phyloP scores from a whole-genome alignment of 2,113 vertebrate genomes.

The Equus przewalskii region DNA sequence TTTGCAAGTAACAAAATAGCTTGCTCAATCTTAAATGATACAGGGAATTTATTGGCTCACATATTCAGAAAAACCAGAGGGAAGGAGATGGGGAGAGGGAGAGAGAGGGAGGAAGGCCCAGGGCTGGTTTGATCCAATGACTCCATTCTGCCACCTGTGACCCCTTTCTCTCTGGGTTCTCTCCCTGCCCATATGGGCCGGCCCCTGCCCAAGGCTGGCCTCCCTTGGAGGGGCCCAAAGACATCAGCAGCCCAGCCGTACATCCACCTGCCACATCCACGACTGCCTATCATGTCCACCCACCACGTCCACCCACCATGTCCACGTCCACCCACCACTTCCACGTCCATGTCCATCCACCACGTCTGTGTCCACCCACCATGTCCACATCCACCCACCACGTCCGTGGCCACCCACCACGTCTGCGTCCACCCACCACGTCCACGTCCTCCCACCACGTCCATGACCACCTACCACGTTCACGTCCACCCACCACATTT shows the following conservation, averaged over 20 bases:
- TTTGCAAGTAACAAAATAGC: not conserved
- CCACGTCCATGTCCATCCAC: too few species aligned
- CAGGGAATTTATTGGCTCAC: not conserved
- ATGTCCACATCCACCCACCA: too few species aligned
- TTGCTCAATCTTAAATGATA: not conserved
- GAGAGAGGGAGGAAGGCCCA: not conserved
- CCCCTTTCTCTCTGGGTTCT: not conserved
- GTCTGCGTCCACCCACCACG: too few species aligned
- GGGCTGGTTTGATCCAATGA: not conserved
- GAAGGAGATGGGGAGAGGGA: not conserved
- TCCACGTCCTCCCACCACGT: too few species aligned
- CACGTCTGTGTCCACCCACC: too few species aligned
- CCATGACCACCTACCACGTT: not conserved
- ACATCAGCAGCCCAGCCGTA: not conserved
- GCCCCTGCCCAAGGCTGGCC: not conserved
- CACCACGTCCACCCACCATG: too few species aligned
- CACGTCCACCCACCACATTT: not conserved
- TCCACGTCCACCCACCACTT: too few species aligned
- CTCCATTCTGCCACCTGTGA: too few species aligned
- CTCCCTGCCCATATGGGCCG: not conserved
- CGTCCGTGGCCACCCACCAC: too few species aligned
- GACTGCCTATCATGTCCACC: not conserved
- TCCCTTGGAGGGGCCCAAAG: not conserved
- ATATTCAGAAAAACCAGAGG: not conserved
- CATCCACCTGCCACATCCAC: not conserved